Evolutionary conservation across 1,140 invertebrate species (phyloP).

Genomic region (Phthorimaea operculella): DNA sequence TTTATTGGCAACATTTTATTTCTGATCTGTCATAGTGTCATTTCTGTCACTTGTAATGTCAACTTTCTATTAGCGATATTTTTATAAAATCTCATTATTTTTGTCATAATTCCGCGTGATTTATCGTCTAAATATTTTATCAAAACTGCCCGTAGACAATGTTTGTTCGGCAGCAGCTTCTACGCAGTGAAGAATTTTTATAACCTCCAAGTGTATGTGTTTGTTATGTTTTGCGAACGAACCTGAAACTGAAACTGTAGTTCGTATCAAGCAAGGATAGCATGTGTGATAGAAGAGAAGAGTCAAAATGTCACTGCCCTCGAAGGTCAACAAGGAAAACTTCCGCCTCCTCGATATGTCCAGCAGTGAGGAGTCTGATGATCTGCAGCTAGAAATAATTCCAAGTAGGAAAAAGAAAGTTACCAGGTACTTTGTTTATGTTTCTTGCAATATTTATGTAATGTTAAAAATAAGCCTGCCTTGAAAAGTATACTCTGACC

Average conservation of each 20-base stretch:
- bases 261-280: conserved; percentile 16
- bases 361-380: conserved; percentile 71
- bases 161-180: no score
- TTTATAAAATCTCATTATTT: not conserved
- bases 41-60: not conserved
- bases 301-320: conserved; percentile 48
- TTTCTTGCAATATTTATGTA: not conserved
- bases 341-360: conserved; percentile 72
- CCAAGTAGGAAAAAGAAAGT: conserved; percentile 70
- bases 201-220: no score
- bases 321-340: conserved; percentile 71
- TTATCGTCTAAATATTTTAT: no score
- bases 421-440: conserved; percentile 33
- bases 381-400: conserved; percentile 71
- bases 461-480: no score
- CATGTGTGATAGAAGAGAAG: conserved; percentile 26
- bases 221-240: no score
- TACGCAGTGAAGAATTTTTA: no score
- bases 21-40: no score
- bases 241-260: conserved; percentile 4
- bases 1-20: no score
- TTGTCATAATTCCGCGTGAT: not conserved
- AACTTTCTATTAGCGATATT: conserved; percentile 1
- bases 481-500: no score
- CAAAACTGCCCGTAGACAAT: no score